Percentiles rank a stretch among this genome's conserved stretches.
Evolutionary conservation across 2,888 invertebrate species (phyloP).

Genomic region (Theretra japonica): DNA sequence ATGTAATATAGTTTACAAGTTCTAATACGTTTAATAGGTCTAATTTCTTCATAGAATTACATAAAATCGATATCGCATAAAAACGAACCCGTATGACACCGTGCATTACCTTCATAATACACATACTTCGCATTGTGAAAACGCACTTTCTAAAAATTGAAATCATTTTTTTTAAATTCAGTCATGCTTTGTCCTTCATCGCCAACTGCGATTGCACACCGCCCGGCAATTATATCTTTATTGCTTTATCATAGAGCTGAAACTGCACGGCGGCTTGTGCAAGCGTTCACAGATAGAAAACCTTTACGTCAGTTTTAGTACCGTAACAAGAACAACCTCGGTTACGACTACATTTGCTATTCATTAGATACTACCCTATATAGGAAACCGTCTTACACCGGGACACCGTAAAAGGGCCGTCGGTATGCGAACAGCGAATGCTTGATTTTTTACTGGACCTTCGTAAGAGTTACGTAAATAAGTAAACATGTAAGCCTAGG

Average conservation of each 20-base stretch:
- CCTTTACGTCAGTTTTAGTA: slow-evolving; percentile 35
- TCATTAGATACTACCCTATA: slow-evolving; percentile 75
- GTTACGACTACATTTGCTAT: slow-evolving; percentile 70
- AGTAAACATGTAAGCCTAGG: slow-evolving; percentile 35
- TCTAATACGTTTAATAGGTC: too few species aligned
- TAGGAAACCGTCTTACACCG: slow-evolving; percentile 64
- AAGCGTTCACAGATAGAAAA: slow-evolving; percentile 18
- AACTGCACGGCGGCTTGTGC: slow-evolving; percentile 21
- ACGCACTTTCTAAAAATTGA: slow-evolving; percentile 8
- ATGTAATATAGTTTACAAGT: too few species aligned
- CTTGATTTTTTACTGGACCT: slow-evolving; percentile 56
- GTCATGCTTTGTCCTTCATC: slow-evolving; percentile 20
- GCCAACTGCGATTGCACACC: slow-evolving; percentile 16
- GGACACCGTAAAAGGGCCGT: slow-evolving; percentile 61
- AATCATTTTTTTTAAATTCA: slow-evolving; percentile 1
- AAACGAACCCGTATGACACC: too few species aligned
- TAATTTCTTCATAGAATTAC: too few species aligned
- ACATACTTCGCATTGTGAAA: neutral
- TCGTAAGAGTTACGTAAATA: slow-evolving; percentile 65
- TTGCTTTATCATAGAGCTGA: slow-evolving; percentile 21
- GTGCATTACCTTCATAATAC: too few species aligned
- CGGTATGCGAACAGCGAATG: slow-evolving; percentile 56
- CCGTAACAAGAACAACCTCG: slow-evolving; percentile 61
- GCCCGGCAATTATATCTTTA: slow-evolving; percentile 17
- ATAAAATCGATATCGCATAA: too few species aligned